Conservation (phyloP, 2,888 invertebrate species). For the Xylota segnis region DNA sequence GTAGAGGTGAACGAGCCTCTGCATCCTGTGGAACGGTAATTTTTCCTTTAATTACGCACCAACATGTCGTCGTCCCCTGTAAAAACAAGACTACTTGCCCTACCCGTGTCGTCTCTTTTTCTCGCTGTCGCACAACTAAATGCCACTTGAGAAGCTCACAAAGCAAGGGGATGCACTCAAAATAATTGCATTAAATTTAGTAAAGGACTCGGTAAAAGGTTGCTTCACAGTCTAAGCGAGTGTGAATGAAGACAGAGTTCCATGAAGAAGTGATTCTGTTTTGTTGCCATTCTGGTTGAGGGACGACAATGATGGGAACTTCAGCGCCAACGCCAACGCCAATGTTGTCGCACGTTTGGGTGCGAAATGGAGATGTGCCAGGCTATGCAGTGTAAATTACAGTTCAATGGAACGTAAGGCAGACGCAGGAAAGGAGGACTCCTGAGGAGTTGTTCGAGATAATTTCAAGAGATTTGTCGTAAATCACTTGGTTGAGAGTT, state of each 20-base stretch:
- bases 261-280: conserved; percentile 15
- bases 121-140: conserved; percentile 66
- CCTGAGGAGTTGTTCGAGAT: neutral
- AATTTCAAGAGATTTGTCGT: conserved; percentile 23
- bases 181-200: conserved; percentile 76
- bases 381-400: conserved; percentile 15
- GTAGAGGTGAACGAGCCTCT: conserved; percentile 42
- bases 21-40: conserved; percentile 56
- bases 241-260: conserved; percentile 65
- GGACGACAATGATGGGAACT: neutral
- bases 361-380: conserved; percentile 9
- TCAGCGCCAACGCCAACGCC: neutral
- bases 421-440: neutral
- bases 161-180: conserved; percentile 76
- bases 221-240: conserved; percentile 72
- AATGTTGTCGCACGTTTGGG: neutral
- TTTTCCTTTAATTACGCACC: conserved; percentile 73
- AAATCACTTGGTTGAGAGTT: conserved; percentile 7
- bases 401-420: conserved; percentile 37
- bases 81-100: conserved; percentile 5
- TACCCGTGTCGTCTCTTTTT: conserved; percentile 4
- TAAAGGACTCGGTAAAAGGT: conserved; percentile 74
- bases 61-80: conserved; percentile 32
- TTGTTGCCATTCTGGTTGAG: conserved; percentile 29
- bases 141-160: conserved; percentile 72